Percentiles rank a stretch among this genome's conserved stretches.
phyloP scores from a whole-genome alignment of 1,140 invertebrate species.

The Pseudobourletiella spinata region DNA sequence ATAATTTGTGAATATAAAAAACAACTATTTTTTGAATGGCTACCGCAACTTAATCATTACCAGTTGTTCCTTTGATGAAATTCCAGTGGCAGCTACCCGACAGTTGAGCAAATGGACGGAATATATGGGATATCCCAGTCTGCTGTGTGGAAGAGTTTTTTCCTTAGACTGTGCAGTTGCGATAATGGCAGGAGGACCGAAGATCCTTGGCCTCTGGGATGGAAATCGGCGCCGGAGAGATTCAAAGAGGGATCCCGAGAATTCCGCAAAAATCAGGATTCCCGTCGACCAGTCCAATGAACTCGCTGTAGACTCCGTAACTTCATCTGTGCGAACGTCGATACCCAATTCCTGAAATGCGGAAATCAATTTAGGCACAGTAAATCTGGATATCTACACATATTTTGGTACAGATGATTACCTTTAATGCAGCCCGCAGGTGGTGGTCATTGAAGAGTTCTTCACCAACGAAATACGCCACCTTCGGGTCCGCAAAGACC shows the following conservation, averaged over 20 bases:
- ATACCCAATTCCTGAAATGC: background rate
- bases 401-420: background rate
- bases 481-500: background rate
- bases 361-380: background rate
- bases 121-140: constrained; percentile 30
- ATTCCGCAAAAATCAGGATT: constrained; percentile 30
- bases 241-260: constrained; percentile 29
- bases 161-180: constrained; percentile 4
- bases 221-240: constrained; percentile 6
- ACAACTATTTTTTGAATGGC: background rate
- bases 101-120: constrained; percentile 17
- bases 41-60: constrained; percentile 4
- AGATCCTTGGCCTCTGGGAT: constrained; percentile 21
- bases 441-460: background rate
- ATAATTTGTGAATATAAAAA: background rate
- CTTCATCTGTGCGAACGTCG: background rate
- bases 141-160: constrained; percentile 9
- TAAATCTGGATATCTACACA: background rate
- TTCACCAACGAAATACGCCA: constrained; percentile 7
- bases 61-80: constrained; percentile 26
- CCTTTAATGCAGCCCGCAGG: constrained; percentile 7
- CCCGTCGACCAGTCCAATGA: background rate
- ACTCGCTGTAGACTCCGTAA: background rate
- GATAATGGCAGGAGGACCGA: constrained; percentile 23
- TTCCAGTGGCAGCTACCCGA: constrained; percentile 25